These are phyloP conservation scores for Tineola bisselliella DNA, from an alignment of 2,888 invertebrate species.

Conservation along the genomic window DNA sequence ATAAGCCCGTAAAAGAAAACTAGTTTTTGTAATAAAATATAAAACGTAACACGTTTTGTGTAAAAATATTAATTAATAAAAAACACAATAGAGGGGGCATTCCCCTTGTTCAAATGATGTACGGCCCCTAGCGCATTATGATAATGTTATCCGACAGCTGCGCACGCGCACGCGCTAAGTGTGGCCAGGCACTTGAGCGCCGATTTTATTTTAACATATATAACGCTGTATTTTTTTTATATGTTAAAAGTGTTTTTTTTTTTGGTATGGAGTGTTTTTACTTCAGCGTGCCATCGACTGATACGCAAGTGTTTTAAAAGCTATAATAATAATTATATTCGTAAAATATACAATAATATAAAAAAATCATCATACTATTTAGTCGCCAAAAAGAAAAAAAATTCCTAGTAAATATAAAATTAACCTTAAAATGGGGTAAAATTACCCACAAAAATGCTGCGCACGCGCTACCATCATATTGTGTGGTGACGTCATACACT, in stretches of 20 bases:
- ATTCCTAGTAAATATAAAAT: no score
- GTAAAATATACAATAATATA: no score
- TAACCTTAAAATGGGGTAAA: background rate
- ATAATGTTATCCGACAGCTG: conserved; percentile 5
- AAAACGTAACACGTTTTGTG: background rate
- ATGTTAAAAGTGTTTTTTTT: no score
- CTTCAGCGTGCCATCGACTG: no score
- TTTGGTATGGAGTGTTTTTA: no score
- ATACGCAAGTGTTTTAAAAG: no score
- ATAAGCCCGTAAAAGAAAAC: no score
- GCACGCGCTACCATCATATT: conserved; percentile 37
- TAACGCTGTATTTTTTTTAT: no score
- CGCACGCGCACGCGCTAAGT: conserved; percentile 6
- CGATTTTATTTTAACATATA: no score
- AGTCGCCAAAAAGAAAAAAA: no score
- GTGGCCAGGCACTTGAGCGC: background rate
- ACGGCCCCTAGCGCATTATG: background rate
- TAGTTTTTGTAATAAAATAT: background rate
- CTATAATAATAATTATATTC: no score
- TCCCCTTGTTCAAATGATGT: background rate
- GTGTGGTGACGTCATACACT: conserved; percentile 47
- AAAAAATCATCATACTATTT: no score
- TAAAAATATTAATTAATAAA: background rate
- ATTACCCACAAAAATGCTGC: conserved; percentile 29
- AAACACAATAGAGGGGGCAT: background rate